phyloP scores from a whole-genome alignment of 2,888 invertebrate genomes.

The Quadroppia sp. region DNA sequence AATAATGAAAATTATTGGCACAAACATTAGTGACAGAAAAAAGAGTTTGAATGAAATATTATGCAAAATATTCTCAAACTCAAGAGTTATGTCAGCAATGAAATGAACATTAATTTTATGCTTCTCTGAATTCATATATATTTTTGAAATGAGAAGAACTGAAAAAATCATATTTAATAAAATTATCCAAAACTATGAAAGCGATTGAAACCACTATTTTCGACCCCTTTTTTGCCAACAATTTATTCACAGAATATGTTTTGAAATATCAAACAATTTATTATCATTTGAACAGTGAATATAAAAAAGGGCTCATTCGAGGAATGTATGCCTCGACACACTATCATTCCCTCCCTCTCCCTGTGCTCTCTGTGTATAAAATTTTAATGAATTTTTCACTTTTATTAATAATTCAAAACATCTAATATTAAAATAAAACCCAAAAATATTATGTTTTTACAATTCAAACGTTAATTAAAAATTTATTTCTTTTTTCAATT shows the following conservation, averaged over 20 bases:
- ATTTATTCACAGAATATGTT: neutral
- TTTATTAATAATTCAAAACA: conserved; percentile 10
- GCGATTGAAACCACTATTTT: neutral
- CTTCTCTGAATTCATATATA: neutral
- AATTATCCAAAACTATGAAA: neutral
- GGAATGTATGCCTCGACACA: neutral
- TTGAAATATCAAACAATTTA: conserved; percentile 2
- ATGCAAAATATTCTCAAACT: neutral
- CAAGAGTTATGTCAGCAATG: neutral
- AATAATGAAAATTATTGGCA: neutral
- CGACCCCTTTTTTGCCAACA: neutral
- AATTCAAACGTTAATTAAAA: neutral
- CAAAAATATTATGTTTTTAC: neutral
- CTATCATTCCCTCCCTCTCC: no score
- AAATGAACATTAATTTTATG: conserved; percentile 18
- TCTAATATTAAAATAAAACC: neutral
- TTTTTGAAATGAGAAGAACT: conserved; percentile 7
- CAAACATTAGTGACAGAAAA: neutral
- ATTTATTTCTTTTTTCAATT: neutral
- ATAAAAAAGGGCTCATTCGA: neutral
- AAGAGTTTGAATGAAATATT: neutral
- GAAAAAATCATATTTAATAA: conserved; percentile 8
- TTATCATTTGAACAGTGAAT: neutral
- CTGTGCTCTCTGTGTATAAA: neutral
- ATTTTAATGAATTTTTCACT: conserved; percentile 8